Percentiles rank a stretch among this genome's conserved stretches.
phyloP scores from a whole-genome alignment of 2,797 vertebrate species.

The Scleropages formosus region DNA sequence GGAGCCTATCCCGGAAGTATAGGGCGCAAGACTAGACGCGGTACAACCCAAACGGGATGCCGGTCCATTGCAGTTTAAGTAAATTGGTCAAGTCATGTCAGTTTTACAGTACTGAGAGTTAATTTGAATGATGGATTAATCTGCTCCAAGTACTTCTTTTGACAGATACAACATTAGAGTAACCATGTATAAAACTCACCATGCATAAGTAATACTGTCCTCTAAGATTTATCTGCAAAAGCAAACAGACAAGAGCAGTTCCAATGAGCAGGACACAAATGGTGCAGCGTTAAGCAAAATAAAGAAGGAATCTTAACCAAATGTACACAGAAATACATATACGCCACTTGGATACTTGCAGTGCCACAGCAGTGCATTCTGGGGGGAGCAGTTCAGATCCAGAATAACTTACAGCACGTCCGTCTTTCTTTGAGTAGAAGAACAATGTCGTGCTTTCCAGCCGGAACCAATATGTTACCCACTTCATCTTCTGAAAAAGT shows the following conservation, averaged over 20 bases:
- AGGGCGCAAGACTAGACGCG: too few species aligned
- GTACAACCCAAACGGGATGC: too few species aligned
- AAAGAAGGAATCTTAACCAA: background rate
- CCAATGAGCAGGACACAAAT: background rate
- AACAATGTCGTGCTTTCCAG: constrained; percentile 68
- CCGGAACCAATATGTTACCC: constrained; percentile 70
- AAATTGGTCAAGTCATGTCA: too few species aligned
- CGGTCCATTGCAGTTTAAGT: too few species aligned
- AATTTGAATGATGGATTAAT: too few species aligned
- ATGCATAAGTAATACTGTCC: constrained; percentile 66
- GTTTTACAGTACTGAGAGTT: too few species aligned
- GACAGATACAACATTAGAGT: constrained; percentile 20
- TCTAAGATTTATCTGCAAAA: constrained; percentile 56
- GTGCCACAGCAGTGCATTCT: background rate
- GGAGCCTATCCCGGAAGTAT: too few species aligned
- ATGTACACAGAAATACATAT: background rate
- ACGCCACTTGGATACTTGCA: background rate
- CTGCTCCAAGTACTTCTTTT: too few species aligned
- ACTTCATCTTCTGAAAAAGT: constrained; percentile 61
- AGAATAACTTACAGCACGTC: constrained; percentile 56
- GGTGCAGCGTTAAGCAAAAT: background rate
- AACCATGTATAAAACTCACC: constrained; percentile 62
- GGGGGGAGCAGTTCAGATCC: too few species aligned
- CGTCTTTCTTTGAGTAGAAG: constrained; percentile 67
- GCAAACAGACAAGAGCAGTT: background rate